Conservation (phyloP, 2,113 vertebrate species). For the Burhinus bistriatus region DNA sequence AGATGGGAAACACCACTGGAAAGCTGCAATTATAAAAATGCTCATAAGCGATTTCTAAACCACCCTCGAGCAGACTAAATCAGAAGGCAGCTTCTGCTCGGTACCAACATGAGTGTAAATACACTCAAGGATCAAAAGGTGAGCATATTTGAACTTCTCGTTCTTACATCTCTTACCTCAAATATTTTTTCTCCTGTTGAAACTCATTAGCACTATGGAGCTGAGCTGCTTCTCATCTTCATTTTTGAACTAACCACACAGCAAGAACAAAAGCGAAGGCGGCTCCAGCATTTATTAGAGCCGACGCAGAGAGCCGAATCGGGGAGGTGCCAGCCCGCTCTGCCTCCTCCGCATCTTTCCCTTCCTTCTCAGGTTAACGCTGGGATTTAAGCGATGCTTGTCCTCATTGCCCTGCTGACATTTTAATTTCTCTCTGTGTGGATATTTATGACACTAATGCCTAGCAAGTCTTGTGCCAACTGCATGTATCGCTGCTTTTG, state of each 20-base stretch:
- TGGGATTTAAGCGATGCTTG: neutral
- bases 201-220: neutral
- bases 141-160: neutral
- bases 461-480: constrained; percentile 23
- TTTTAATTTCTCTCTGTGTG: neutral
- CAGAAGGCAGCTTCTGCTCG: neutral
- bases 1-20: neutral
- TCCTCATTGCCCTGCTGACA: neutral
- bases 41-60: neutral
- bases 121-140: neutral
- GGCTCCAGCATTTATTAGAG: neutral
- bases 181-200: neutral
- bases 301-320: neutral
- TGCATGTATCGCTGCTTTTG: constrained; percentile 32
- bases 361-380: neutral
- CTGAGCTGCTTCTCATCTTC: neutral
- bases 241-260: neutral
- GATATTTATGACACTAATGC: neutral
- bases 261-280: neutral
- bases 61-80: neutral
- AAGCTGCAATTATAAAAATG: neutral
- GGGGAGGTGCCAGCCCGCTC: neutral
- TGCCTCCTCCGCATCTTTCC: neutral
- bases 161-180: constrained; percentile 21
- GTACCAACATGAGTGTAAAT: neutral